Conservation (phyloP, 2,797 vertebrate species). For the Bovichtus diacanthus region DNA sequence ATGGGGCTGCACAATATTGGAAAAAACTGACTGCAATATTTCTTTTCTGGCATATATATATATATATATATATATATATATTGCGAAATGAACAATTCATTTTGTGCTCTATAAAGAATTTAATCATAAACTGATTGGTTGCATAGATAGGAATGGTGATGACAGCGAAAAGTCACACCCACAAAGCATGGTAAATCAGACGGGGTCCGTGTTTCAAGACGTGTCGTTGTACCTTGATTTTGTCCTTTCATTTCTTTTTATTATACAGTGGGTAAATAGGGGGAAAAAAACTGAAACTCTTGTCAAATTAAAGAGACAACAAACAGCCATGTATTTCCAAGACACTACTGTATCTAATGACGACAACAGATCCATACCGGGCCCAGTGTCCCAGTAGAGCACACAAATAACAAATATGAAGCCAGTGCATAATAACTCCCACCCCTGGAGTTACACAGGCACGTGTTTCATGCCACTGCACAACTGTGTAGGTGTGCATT, state of each 20-base stretch:
- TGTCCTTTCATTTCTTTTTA: conserved; percentile 44
- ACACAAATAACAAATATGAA: conserved; percentile 73
- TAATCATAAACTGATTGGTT: no score
- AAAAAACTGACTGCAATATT: no score
- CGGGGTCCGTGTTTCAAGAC: no score
- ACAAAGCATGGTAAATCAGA: no score
- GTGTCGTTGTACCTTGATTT: conserved; percentile 1
- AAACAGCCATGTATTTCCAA: conserved; percentile 75
- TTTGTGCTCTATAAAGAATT: no score
- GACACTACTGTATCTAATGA: conserved; percentile 78
- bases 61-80: no score
- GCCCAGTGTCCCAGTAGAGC: conserved; percentile 64
- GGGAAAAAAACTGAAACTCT: conserved; percentile 77
- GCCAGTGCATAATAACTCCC: conserved; percentile 78
- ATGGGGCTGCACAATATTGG: no score
- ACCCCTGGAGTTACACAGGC: conserved; percentile 60
- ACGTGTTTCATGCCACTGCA: conserved; percentile 66
- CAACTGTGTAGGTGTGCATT: conserved; percentile 76
- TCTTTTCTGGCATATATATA: no score
- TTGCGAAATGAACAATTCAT: no score
- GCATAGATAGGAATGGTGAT: no score
- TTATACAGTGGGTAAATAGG: conserved; percentile 40
- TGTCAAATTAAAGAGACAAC: conserved; percentile 77
- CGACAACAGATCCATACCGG: conserved; percentile 82
- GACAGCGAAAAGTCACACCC: no score